A percentile compares a stretch with the other conserved stretches of the same genome.
These are phyloP conservation scores for Anas platyrhynchos DNA, from an alignment of 2,113 vertebrate species.

Conservation along the genomic window DNA sequence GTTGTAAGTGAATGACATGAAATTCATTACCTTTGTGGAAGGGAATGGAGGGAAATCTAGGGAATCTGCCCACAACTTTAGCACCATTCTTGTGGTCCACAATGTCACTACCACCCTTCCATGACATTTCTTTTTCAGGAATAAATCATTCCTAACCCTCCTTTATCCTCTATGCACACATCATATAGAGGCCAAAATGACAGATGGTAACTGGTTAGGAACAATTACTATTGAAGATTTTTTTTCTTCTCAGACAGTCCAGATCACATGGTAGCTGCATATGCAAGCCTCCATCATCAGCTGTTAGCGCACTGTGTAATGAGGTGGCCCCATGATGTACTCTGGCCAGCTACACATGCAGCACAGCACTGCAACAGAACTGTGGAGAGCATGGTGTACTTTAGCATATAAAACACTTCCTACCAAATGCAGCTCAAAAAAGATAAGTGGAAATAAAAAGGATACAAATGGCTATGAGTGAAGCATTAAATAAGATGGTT, in stretches of 20 bases:
- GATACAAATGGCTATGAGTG: rapidly evolving
- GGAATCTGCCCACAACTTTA: not conserved
- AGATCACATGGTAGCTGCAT: not conserved
- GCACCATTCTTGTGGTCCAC: not conserved
- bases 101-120: not conserved
- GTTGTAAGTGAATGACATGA: not conserved
- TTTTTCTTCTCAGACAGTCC: not conserved
- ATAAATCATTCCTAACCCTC: not conserved
- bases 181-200: not conserved
- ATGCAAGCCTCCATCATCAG: not conserved
- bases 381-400: not conserved
- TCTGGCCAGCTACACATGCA: not conserved
- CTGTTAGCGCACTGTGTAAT: not conserved
- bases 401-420: not conserved
- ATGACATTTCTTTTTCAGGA: not conserved
- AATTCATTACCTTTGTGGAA: not conserved
- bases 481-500: not conserved
- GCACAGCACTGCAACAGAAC: not conserved
- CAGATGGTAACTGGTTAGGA: not conserved
- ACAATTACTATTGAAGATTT: not conserved
- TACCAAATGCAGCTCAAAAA: not conserved
- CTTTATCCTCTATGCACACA: not conserved
- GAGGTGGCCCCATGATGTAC: not conserved
- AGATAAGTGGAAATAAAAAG: not conserved
- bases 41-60: not conserved